Base-by-base conservation (phyloP, 92 coral and sea anemone species). In the Porites divaricata region DNA sequence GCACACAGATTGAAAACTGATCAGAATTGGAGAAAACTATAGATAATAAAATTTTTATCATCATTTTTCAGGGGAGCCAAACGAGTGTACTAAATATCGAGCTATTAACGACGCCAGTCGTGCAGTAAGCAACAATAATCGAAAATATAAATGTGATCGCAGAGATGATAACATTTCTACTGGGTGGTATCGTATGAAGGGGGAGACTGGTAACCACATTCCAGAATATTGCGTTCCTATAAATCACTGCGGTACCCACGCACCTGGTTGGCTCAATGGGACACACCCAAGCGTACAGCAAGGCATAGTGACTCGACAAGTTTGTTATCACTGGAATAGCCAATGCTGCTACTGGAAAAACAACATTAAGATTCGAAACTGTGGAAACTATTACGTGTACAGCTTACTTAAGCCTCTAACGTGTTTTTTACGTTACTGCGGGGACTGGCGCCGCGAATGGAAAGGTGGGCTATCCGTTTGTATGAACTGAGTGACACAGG, bases 221-320 rank as follows among this genome's bases (percentile, higher is more conserved):
- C 87, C 93, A 21, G 86, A 74, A 17, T 50, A 71, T 20, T 90
- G 93, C 57, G 87, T 86, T 8, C 22, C 66, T 0, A 61, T 63
- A 48, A 70, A 78, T 63, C 92, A 75, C 54, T 89, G 92, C 64
- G 92, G 92, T 79, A 89, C 93, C 66, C 93, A 51, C 68, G 83
- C 90, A 6, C 90, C 93, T 22, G 93, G 93, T 52, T 90, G 93
- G 93, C 74, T 90, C 82, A 63, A 35, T 24, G 93, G 88, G 51
- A 20, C 49, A n/a, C 88, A 78, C 75, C 93, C 93, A 52, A 67
- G 75, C 21, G 85, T 86, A 21, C 70, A 79, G 76, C 85, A 90
- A 23, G 90, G 90, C 21, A 53, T 21, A 4, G 88, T 90, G 56
- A 57, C n/a, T 51, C 93, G 93, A n/a, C 59, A 63, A 16, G 90